Percentiles rank a stretch among this genome's conserved stretches.
These are phyloP conservation scores for Charadrius vociferus DNA, from an alignment of 2,113 vertebrate species.

Conservation along the genomic window DNA sequence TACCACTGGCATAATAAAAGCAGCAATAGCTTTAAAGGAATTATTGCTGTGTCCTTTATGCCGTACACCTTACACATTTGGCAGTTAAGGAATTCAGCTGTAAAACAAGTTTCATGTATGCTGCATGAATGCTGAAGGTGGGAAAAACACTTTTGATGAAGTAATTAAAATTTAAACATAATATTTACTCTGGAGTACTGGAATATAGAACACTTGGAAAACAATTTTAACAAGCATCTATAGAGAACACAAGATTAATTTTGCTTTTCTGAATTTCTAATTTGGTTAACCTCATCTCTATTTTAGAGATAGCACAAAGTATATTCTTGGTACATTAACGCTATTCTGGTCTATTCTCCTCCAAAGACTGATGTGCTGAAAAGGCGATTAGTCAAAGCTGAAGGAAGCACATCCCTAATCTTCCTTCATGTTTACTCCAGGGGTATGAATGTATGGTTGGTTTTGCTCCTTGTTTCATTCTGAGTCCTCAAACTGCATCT, in stretches of 20 bases:
- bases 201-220: neutral
- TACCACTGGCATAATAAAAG: neutral
- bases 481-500: neutral
- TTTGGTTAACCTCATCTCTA: neutral
- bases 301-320: neutral
- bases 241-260: neutral
- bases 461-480: neutral
- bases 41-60: neutral
- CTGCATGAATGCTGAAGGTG: neutral
- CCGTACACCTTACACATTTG: neutral
- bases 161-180: neutral
- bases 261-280: neutral
- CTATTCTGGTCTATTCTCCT: neutral
- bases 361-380: neutral
- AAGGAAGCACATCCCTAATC: neutral
- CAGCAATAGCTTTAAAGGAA: neutral
- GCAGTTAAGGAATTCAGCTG: neutral
- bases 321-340: neutral
- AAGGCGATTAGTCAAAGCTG: neutral
- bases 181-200: neutral
- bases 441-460: neutral
- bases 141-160: neutral
- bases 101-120: neutral
- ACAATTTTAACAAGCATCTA: neutral
- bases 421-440: neutral